A percentile compares a stretch with the other conserved stretches of the same genome.
These are phyloP conservation scores for Aurelia sp. DNA, from an alignment of 30 jellyfish, hydroid and myxozoan genomes.

Conservation along the genomic window DNA sequence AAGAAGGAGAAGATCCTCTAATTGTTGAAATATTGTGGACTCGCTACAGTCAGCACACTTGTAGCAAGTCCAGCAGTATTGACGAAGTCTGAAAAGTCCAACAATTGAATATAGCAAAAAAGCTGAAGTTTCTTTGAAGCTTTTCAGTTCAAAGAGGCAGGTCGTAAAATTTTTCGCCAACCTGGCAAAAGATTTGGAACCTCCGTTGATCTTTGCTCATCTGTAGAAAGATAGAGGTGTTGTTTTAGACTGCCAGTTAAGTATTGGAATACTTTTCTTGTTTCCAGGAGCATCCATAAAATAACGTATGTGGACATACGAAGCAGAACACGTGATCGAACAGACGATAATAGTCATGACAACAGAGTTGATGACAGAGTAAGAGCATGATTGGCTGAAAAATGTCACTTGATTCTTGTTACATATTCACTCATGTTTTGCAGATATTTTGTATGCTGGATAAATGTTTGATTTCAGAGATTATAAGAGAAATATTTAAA, in stretches of 20 bases:
- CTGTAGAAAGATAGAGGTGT: too few species aligned
- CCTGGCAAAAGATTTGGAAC: too few species aligned
- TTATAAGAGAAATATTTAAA: not conserved
- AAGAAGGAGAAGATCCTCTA: too few species aligned
- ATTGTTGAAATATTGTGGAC: too few species aligned
- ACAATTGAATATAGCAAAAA: too few species aligned
- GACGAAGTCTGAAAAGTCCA: too few species aligned
- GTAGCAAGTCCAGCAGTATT: too few species aligned
- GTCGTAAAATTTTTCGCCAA: too few species aligned
- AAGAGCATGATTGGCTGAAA: constrained; percentile 32
- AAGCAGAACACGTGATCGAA: constrained; percentile 50
- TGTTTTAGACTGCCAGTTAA: not conserved
- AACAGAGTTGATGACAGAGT: constrained; percentile 35
- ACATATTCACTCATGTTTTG: not conserved
- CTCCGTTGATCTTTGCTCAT: too few species aligned
- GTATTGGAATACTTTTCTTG: not conserved
- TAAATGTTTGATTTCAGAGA: not conserved
- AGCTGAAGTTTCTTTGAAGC: too few species aligned
- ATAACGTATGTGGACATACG: constrained; percentile 50
- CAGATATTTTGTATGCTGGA: not conserved
- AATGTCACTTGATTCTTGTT: not conserved
- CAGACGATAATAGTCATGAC: constrained; percentile 31
- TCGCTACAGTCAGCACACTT: too few species aligned
- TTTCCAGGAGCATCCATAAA: constrained; percentile 33
- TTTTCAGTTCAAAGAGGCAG: too few species aligned